Base-by-base conservation (phyloP, 2,888 invertebrate species). In the Tuta absoluta region DNA sequence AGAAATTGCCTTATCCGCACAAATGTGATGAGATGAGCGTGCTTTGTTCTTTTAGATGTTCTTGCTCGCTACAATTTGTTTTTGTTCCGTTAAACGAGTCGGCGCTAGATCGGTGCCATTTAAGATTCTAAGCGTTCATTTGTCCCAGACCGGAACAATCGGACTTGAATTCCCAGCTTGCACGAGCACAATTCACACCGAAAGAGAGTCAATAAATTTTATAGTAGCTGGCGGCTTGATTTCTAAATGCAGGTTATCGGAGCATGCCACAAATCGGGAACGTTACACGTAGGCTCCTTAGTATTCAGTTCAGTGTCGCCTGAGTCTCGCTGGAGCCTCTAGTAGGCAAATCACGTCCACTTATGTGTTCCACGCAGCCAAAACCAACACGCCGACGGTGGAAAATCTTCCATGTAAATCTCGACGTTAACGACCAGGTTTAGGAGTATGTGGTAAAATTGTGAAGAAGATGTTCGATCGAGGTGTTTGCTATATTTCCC, bases 241-340 rank as follows among this genome's bases (percentile, higher is more conserved):
- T 89, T 88, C 89, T 85, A 85, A 91, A 90, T 90, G 89, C 87
- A 86, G 91, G 91, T 91, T 91, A 91, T 91, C 91, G 87, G 90
- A 85, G 85, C 84, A 87, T 85, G 86, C 86, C 87, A 85, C 87
- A 88, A 88, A 90, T 90, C 85, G 87, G 81, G 86, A 84, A 79
- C 85, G 88, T 79, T 81, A 87, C 86, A 85, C 80, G 83, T 82
- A 77, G 77, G 80, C 88, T 89, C 82, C 82, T 89, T 89, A 89
- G 90, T 91, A 89, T 89, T 89, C 91, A 82, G 84, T 79, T 77
- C 74, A 71, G 79, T 76, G 83, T 82, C 84, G 87, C 87, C 81
- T 71, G 79, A 85, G 85, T 78, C 81, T 85, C 85, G 82, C 85
- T 82, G 84, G 83, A 80, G 75, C 75, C 71, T 79, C 78, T 79